Conservation (phyloP, 2,888 invertebrate genomes). For the Gandaritis pyraliata region DNA sequence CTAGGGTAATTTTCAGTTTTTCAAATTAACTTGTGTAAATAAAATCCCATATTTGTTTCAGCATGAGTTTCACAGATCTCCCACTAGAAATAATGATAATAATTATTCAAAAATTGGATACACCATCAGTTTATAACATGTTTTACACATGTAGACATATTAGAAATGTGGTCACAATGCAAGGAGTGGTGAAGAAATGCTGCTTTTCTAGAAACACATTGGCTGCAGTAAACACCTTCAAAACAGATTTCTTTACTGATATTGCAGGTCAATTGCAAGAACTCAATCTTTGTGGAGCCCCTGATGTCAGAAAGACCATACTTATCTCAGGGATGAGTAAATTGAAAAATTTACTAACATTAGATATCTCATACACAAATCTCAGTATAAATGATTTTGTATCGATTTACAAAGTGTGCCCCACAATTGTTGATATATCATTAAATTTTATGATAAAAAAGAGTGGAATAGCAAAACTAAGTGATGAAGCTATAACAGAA, state of each 20-base stretch:
- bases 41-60: conserved; percentile 38
- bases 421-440: conserved; percentile 61
- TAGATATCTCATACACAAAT: conserved; percentile 69
- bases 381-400: conserved; percentile 62
- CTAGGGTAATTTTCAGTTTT: too few relatives aligned
- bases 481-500: conserved; percentile 42
- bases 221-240: conserved; percentile 60
- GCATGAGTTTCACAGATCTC: conserved; percentile 50
- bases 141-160: conserved; percentile 56
- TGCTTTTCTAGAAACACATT: conserved; percentile 57
- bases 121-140: conserved; percentile 53
- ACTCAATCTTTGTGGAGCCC: conserved; percentile 62
- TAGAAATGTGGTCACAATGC: conserved; percentile 52
- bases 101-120: conserved; percentile 61
- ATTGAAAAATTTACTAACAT: conserved; percentile 56
- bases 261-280: conserved; percentile 57
- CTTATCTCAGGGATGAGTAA: conserved; percentile 56
- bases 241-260: conserved; percentile 57
- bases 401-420: conserved; percentile 59
- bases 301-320: conserved; percentile 56
- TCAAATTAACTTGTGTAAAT: background rate
- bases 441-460: conserved; percentile 61
- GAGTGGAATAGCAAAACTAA: conserved; percentile 33
- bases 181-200: conserved; percentile 55
- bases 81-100: conserved; percentile 71